Percentiles rank a stretch among this genome's conserved stretches.
Evolutionary conservation across 2,888 invertebrate species (phyloP).

Genomic region (Vandiemenella viatica): DNA sequence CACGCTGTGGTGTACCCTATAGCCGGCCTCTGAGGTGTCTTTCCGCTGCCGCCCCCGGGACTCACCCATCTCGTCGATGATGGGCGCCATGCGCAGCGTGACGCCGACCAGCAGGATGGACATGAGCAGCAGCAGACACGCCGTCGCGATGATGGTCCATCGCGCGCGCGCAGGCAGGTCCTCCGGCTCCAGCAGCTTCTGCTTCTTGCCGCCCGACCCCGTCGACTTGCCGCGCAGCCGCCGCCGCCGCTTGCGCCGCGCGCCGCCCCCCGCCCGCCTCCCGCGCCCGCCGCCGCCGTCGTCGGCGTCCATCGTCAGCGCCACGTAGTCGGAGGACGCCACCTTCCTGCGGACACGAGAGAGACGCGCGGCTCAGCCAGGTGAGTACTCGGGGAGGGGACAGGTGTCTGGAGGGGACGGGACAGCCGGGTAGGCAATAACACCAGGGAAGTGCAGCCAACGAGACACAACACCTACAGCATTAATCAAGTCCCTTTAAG

Average conservation of each 20-base stretch:
- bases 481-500: too few species aligned
- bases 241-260: slow-evolving; percentile 22
- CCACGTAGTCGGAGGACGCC: slow-evolving; percentile 32
- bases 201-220: slow-evolving; percentile 33
- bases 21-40: too few species aligned
- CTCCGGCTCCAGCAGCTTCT: slow-evolving; percentile 43
- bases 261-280: not conserved
- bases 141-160: slow-evolving; percentile 84
- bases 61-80: slow-evolving; percentile 92
- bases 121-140: slow-evolving; percentile 72
- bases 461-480: too few species aligned
- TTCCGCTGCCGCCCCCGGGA: too few species aligned
- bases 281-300: not conserved
- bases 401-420: not conserved
- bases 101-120: slow-evolving; percentile 82
- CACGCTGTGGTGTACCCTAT: too few species aligned
- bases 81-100: slow-evolving; percentile 83
- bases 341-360: too few species aligned
- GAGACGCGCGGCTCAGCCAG: too few species aligned
- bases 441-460: not conserved
- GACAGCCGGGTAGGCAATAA: not conserved
- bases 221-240: slow-evolving; percentile 23
- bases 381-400: too few species aligned
- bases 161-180: slow-evolving; percentile 70
- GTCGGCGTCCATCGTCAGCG: slow-evolving; percentile 32